Evolutionary conservation across 2,888 invertebrate species (phyloP), one percentile per base, ranked within the genome.

Genomic region (Coleophora flavipennella): DNA sequence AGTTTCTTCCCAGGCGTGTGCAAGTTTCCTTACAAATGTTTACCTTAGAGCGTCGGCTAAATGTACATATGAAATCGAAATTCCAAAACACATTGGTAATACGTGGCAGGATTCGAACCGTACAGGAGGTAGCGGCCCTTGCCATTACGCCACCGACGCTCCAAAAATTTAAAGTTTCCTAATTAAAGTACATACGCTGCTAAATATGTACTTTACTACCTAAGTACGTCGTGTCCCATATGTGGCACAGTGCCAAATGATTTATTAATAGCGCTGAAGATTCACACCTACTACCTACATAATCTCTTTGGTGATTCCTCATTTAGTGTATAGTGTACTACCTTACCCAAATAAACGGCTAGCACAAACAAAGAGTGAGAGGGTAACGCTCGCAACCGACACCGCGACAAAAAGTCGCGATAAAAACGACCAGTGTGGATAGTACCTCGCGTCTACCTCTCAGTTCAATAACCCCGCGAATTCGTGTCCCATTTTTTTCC

Each of bases 391-490:
- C 81, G 78, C 63, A 51, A 55, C 45, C 3, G 3, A 6, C 3
- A 3, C 20, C 54, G 44, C 61, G 59, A 69, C 72, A 77, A 79
- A 78, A 78, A 75, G 57, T 52, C 53, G 58, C 55, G 55, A 62
- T 61, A 69, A 71, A 79, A 75, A 76, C 72, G 64, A 20, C 20
- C 20, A 20, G 20, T 6, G 20, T 56, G 55, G 48, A 51, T 56
- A 53, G 53, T 56, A 45, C 54, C 52, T 63, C 66, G 63, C 67
- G 70, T 68, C 72, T 72, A 73, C 70, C 72, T 69, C 62, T 57
- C 55, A 61, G 80, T 68, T 45, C 80, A 59, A 48, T 66, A 77
- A 81, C 74, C 81, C 70, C 72, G 67, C 69, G 65, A 71, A 73
- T 66, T 57, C 66, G 65, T 63, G 65, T 67, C 69, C 51, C 40